Conservation (phyloP, 1,140 invertebrate genomes). For the Drosophila baimaii region DNA sequence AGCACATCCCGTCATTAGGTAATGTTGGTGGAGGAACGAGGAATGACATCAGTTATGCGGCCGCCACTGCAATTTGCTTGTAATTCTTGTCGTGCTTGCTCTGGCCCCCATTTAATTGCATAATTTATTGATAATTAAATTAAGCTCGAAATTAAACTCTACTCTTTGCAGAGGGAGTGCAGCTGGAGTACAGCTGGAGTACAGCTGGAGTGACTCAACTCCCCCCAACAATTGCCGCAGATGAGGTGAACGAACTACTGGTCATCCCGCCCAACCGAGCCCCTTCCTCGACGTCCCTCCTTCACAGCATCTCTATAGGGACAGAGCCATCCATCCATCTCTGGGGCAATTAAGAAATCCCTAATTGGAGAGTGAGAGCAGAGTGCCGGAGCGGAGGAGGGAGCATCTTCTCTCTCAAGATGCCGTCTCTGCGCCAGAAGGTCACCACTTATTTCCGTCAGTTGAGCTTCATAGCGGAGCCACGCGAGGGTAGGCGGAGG, state of each 20-base stretch:
- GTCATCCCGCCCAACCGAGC: conserved; percentile 11
- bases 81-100: conserved; percentile 19
- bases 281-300: not conserved
- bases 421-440: conserved; percentile 90
- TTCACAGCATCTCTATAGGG: conserved; percentile 17
- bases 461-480: conserved; percentile 88
- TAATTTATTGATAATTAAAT: conserved; percentile 82
- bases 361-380: conserved; percentile 48
- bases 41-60: conserved; percentile 20
- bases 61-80: conserved; percentile 38
- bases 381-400: conserved; percentile 21
- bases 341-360: conserved; percentile 51
- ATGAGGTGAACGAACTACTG: conserved; percentile 79
- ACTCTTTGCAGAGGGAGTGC: conserved; percentile 20
- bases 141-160: conserved; percentile 47
- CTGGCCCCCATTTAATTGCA: conserved; percentile 68
- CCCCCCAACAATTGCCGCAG: conserved; percentile 55
- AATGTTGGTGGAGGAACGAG: not conserved
- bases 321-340: conserved; percentile 29
- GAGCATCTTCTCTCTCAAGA: conserved; percentile 72
- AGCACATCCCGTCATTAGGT: conserved; percentile 66
- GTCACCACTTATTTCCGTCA: conserved; percentile 90
- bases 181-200: conserved; percentile 8
- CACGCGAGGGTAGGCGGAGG: conserved; percentile 84
- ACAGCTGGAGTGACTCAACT: conserved; percentile 37